Conservation (phyloP, 2,888 invertebrate genomes). For the Trypoxylon attenuatum region DNA sequence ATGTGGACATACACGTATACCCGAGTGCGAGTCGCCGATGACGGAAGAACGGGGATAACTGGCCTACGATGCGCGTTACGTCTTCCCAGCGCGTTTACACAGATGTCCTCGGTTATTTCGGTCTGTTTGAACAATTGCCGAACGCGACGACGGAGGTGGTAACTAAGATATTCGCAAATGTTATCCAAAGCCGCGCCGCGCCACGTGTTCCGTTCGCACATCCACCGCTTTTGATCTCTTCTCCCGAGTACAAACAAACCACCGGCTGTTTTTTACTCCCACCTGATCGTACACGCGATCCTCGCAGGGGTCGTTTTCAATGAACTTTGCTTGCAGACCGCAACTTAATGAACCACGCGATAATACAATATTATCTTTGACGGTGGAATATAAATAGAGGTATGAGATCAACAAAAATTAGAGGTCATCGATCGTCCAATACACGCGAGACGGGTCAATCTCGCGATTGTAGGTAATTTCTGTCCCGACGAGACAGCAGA, state of each 20-base stretch:
- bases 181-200: constrained; percentile 7
- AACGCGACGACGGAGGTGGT: constrained; percentile 41
- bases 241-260: background rate
- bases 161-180: constrained; percentile 22
- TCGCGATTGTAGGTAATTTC: no score
- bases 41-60: constrained; percentile 13
- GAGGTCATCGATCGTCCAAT: no score
- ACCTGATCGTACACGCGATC: no score
- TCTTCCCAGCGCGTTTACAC: constrained; percentile 53
- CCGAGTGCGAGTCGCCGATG: background rate
- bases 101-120: constrained; percentile 59
- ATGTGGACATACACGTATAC: background rate
- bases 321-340: no score
- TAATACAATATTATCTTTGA: no score
- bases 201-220: constrained; percentile 10
- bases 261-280: background rate
- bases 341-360: no score
- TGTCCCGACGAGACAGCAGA: constrained; percentile 7
- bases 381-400: no score
- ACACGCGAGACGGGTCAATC: background rate
- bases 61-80: constrained; percentile 20
- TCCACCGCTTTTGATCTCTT: background rate
- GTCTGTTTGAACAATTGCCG: constrained; percentile 61
- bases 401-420: no score
- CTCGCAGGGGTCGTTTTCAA: no score